phyloP scores from a whole-genome alignment of 2,797 vertebrate species.

The Merluccius polli region DNA sequence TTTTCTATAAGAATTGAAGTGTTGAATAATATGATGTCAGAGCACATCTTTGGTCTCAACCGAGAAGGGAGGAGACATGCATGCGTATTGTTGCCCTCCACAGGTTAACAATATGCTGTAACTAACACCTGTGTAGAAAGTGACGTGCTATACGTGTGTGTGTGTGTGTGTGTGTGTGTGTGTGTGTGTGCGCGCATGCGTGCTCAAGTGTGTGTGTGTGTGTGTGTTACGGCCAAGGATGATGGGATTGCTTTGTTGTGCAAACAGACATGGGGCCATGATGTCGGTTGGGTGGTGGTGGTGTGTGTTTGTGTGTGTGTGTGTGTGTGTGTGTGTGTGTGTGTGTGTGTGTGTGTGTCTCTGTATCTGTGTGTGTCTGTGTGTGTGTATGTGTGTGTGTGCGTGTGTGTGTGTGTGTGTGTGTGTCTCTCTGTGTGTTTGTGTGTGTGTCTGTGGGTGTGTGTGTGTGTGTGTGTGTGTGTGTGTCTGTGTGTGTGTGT shows the following conservation, averaged over 20 bases:
- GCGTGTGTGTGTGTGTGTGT: too few species aligned
- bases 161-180: not conserved
- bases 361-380: too few species aligned
- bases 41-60: too few species aligned
- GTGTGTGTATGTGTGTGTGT: too few species aligned
- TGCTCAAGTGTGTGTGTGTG: constrained; percentile 2
- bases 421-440: too few species aligned
- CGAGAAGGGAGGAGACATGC: not conserved
- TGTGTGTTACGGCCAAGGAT: constrained; percentile 18
- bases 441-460: too few species aligned
- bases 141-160: constrained; percentile 2
- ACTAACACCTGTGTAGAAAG: not conserved
- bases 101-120: not conserved
- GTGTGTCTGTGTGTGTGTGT: too few species aligned
- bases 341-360: too few species aligned
- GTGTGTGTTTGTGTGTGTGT: not conserved
- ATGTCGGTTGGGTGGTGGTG: not conserved
- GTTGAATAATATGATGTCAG: too few species aligned
- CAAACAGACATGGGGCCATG: constrained; percentile 23
- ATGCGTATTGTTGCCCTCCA: not conserved
- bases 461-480: too few species aligned
- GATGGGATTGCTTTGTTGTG: constrained; percentile 39
- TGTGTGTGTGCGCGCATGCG: not conserved
- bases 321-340: too few species aligned
- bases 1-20: too few species aligned